Percentiles rank a stretch among this genome's conserved stretches.
Evolutionary conservation across 2,888 invertebrate species (phyloP).

Genomic region (Bruchidius siliquastri): DNA sequence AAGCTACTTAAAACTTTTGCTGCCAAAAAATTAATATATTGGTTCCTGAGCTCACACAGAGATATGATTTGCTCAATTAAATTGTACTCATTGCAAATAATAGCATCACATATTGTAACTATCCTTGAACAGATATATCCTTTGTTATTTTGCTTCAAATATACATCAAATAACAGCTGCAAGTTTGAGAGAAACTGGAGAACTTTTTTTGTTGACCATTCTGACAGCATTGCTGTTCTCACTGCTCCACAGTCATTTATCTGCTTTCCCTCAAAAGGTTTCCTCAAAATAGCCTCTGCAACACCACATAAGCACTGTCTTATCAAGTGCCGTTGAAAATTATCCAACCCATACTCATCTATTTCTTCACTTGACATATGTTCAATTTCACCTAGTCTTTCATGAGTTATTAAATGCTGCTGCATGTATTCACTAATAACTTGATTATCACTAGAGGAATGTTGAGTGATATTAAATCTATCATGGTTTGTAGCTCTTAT

Average conservation of each 20-base stretch:
- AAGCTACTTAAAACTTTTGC: conserved; percentile 77
- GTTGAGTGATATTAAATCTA: not conserved
- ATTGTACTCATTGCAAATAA: conserved; percentile 76
- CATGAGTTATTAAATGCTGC: not conserved
- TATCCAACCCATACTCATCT: conserved; percentile 39
- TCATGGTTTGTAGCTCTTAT: not conserved
- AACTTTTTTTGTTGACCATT: conserved; percentile 64
- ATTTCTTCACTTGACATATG: conserved; percentile 7
- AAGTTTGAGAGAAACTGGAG: conserved; percentile 78
- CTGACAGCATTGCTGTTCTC: conserved; percentile 52
- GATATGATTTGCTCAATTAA: conserved; percentile 81
- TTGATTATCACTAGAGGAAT: not conserved
- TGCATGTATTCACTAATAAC: not conserved
- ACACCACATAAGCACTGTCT: conserved; percentile 76
- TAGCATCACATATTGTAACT: conserved; percentile 73
- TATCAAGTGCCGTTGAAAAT: conserved; percentile 63
- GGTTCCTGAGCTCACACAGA: conserved; percentile 71
- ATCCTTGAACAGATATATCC: conserved; percentile 79
- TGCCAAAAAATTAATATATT: conserved; percentile 75
- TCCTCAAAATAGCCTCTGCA: conserved; percentile 63
- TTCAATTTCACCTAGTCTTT: conserved; percentile 3
- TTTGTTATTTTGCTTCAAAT: conserved; percentile 76
- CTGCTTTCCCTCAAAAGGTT: conserved; percentile 65
- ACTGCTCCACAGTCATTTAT: conserved; percentile 49
- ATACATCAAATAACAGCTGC: conserved; percentile 78